Base-by-base conservation (phyloP, 2,113 vertebrate genomes). In the Brachypodius melanocephalos region DNA sequence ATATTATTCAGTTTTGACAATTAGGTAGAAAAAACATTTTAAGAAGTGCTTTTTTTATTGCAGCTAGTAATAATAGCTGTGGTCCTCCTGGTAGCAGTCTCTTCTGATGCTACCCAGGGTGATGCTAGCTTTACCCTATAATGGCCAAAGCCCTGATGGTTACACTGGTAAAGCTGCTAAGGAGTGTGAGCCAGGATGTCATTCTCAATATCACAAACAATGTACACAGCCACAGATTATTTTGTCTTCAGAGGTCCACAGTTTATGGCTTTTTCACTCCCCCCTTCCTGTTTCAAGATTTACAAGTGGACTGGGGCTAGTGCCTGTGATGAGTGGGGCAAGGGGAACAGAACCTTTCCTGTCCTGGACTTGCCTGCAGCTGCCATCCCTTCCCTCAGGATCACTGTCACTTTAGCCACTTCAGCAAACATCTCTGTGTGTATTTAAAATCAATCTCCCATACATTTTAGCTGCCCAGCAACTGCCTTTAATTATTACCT, bases 1-100 rank as follows among this genome's bases (percentile, higher is more conserved):
- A 98, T 98, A 98, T 98, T 98, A 98, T 98, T 98, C 98, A 96
- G 97, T 98, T 98, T 98, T 98, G 97, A 98, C 98, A 98, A 98
- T 98, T 98, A 98, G 97, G 97, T 97, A 96, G 96, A 95, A 98
- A 97, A 97, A 97, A 95, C 95, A 97, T 96, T 97, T 97, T 95
- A 97, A 97, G 97, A 97, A 98, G 97, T 97, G 97, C 91, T 97
- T 98, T 98, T 96, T 98, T 98, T 97, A 98, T 97, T 98, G 97
- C 97, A 96, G 93, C 96, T 94, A 95, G 97, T 97, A 97, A 98
- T 98, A 97, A 97, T 96, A 97, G 90, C 32, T 78, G 97, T 91
- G 91, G 97, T 97, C 95, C 97, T 97, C 97, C 92, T 97, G 97
- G 93, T 89, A 97, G 97, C 94, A 95, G 95, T 96, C 95, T 96